Conservation (phyloP, 1,140 invertebrate genomes). For the Bombus waltoni region DNA sequence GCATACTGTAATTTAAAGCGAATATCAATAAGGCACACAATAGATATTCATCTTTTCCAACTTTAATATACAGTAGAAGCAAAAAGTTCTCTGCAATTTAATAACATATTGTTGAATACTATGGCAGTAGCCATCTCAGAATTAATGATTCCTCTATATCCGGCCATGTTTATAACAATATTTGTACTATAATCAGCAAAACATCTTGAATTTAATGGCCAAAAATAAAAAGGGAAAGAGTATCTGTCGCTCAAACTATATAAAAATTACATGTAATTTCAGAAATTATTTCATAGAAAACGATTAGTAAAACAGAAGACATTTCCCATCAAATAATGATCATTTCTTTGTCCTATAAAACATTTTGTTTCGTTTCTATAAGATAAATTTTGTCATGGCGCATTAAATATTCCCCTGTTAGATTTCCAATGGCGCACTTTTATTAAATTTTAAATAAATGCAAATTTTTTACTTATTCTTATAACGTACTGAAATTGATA, state of each 20-base stretch:
- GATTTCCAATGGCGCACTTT: not conserved
- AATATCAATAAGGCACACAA: constrained; percentile 33
- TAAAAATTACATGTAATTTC: constrained; percentile 74
- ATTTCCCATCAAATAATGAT: constrained; percentile 47
- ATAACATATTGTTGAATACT: constrained; percentile 40
- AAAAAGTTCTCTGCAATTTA: constrained; percentile 45
- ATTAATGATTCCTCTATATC: constrained; percentile 71
- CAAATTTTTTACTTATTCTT: constrained; percentile 46
- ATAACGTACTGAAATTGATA: not conserved
- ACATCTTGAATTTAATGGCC: constrained; percentile 36
- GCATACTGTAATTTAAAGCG: constrained; percentile 7
- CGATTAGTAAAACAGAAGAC: constrained; percentile 61
- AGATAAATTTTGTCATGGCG: not conserved
- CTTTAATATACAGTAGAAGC: constrained; percentile 44
- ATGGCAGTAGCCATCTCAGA: constrained; percentile 50
- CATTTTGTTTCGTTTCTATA: constrained; percentile 43
- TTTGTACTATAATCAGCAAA: constrained; percentile 61
- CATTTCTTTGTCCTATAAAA: constrained; percentile 47
- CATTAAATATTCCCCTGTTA: not conserved
- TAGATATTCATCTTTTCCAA: constrained; percentile 56
- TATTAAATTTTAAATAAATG: constrained; percentile 38
- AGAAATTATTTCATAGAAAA: constrained; percentile 75
- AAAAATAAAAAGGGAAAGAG: constrained; percentile 45
- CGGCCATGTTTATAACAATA: constrained; percentile 70
- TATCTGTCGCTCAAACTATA: constrained; percentile 72